Base-by-base conservation (phyloP, 2,797 vertebrate species). In the Trachops cirrhosus region DNA sequence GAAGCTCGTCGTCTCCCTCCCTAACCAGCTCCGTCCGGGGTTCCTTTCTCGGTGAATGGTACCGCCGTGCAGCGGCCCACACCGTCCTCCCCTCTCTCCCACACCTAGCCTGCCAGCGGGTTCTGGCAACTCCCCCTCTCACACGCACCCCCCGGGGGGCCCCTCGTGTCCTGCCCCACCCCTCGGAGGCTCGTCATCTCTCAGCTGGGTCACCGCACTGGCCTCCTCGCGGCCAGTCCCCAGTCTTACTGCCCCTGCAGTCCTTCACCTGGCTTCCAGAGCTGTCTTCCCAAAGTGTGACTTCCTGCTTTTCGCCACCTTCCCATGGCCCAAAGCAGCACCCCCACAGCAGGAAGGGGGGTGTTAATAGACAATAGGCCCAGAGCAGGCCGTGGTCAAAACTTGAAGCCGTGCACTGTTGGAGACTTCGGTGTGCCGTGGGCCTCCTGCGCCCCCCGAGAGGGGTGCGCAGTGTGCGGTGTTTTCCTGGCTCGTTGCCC, bases 81-180 rank as follows among this genome's bases (percentile, higher is more conserved):
- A 2, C 37, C n/a, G 37, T 24, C 50, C 50, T 14, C 59, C 24
- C 6, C 7, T n/a, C 48, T 10, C 29, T 12, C 54, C 18, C 2
- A 0, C 1, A 6, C 3, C 71, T 37, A 19, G 34, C 24, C 82
- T 54, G 26, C 29, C 48, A 2, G 32, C 3, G 7, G 48, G 48
- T 82, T 4, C 67, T 15, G 54, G 74, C 11, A 6, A 0, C 18
- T n/a, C n/a, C 48, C 44, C 37, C 59, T 15, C 67, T 70, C 37
- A 1, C 2, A 16, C 0, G 0, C 37, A 21, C 29, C 68, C 70
- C 70, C 44, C 29, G 15, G 1, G 0, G 0, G 50, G 16, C 9
- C 19, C 73, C 22, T 37, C 21, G 41, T 41, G 3, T 18, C 83
- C 2, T 0, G 6, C 57, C 11, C 24, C 41, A 3, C 62, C 15